Conservation (phyloP, 2,113 vertebrate species). For the Sphaerodactylus townsendi region DNA sequence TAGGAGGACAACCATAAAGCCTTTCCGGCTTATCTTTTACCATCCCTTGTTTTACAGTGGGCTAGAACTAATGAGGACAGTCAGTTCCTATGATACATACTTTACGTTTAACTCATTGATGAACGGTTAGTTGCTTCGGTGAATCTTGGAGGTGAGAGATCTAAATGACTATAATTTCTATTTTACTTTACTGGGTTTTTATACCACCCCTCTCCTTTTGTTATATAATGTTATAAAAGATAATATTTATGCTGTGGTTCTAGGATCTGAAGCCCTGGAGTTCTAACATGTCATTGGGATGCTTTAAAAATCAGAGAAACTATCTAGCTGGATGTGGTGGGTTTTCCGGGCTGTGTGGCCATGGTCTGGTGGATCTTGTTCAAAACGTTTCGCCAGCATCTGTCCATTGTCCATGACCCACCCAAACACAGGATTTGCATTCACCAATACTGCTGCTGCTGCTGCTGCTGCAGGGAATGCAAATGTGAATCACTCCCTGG, state of each 20-base stretch:
- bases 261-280: background rate
- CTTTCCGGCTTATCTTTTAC: background rate
- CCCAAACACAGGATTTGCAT: too few species aligned
- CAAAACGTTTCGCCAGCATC: too few species aligned
- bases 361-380: too few species aligned
- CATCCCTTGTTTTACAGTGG: background rate
- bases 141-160: background rate
- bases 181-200: too few species aligned
- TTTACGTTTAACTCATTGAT: background rate
- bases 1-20: background rate
- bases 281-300: background rate
- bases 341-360: too few species aligned
- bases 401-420: too few species aligned
- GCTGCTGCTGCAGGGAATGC: too few species aligned
- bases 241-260: background rate
- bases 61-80: background rate
- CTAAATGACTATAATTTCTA: background rate
- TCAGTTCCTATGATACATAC: background rate
- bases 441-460: too few species aligned
- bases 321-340: background rate
- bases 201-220: too few species aligned
- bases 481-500: too few species aligned
- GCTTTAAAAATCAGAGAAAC: background rate
- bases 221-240: background rate
- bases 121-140: background rate